Base-by-base conservation (phyloP, 2,797 vertebrate genomes). In the Syngnathus rostellatus region DNA sequence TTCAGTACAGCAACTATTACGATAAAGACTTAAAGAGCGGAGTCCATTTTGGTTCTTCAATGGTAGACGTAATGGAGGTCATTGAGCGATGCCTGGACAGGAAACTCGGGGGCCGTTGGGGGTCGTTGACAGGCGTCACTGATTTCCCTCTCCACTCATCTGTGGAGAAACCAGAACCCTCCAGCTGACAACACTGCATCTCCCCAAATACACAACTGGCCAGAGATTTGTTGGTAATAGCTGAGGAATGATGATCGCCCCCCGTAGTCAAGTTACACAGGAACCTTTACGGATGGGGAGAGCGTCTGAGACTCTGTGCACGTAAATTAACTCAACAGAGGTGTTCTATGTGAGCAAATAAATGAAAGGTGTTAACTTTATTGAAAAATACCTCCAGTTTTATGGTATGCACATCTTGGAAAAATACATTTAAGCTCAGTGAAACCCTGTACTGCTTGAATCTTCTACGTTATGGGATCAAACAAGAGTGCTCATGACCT, bases 111-210 rank as follows among this genome's bases (percentile, higher is more conserved):
- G 84, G 80, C 76, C 72, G 58, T 71, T 77, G 77, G 74, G 78
- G 84, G 81, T 80, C 76, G 73, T 72, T 86, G 84, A 85, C 77
- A 86, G 81, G 81, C 78, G 59, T 84, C 80, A 81, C 71, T 77
- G 83, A 85, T 77, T 79, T 81, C 71, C 86, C 81, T 83, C 82
- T 84, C 76, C 80, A 69, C 80, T 85, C 81, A 77, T 82, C 76
- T 84, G 74, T 62, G 79, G 73, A 71, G 83, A 82, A 83, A 86
- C 77, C 67, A 60, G 85, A 85, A 75, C 79, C 68, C 58, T 70
- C 71, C 79, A 78, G 78, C 81, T 87, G 85, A 89, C 83, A 87
- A 81, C 79, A 84, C 84, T 81, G 72, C 81, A 80, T 86, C 81
- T 80, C 82, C 76, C 76, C 81, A 81, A 77, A 82, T 82, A 77